Percentiles rank a stretch among this genome's conserved stretches.
Conservation (phyloP, 2,113 vertebrate genomes). For the Cyanoderma ruficeps region DNA sequence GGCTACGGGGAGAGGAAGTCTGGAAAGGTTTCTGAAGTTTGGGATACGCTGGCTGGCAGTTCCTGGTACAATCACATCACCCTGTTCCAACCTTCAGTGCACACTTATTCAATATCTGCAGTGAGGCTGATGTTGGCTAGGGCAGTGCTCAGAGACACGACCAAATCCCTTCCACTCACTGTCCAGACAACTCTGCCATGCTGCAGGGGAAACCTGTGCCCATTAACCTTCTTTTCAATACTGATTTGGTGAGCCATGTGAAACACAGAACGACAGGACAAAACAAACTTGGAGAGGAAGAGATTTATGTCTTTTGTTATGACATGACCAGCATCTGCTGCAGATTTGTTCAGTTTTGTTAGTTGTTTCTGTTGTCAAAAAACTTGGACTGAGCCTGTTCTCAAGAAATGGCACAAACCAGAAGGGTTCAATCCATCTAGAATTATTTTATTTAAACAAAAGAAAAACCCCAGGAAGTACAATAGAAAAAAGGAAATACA, state of each 20-base stretch:
- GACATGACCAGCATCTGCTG: neutral
- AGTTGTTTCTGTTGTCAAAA: neutral
- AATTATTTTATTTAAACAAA: neutral
- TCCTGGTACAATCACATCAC: neutral
- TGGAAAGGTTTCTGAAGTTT: neutral
- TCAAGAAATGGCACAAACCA: neutral
- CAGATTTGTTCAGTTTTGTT: neutral
- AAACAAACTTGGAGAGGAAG: neutral
- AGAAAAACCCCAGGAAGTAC: neutral
- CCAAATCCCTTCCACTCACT: neutral
- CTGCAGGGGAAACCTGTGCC: neutral
- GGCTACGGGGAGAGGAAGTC: neutral
- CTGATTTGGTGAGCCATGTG: neutral
- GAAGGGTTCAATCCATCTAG: neutral
- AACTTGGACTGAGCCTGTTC: neutral
- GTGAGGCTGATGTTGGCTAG: neutral
- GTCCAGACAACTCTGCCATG: neutral
- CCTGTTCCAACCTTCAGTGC: neutral
- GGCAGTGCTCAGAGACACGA: neutral
- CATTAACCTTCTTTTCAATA: neutral
- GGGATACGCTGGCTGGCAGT: rapidly evolving
- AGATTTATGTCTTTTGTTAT: neutral
- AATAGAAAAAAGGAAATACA: neutral
- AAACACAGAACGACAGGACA: neutral
- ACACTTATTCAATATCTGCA: neutral